Conservation (phyloP, 2,113 vertebrate species). For the Cariama cristata region DNA sequence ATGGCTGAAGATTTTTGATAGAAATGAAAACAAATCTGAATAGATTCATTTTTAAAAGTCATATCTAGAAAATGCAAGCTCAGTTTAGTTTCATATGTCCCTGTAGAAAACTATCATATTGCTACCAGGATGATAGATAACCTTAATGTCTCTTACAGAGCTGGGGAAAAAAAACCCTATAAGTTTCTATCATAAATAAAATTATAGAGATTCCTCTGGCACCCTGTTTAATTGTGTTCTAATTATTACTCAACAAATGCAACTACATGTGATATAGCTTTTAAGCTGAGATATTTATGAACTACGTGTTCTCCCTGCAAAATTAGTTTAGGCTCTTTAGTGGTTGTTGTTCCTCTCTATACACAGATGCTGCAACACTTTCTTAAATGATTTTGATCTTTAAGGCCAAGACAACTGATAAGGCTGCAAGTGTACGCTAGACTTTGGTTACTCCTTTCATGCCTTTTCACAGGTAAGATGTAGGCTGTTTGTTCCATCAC, state of each 20-base stretch:
- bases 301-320: background rate
- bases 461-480: background rate
- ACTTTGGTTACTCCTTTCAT: background rate
- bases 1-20: background rate
- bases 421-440: background rate
- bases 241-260: conserved; percentile 1
- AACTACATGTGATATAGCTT: background rate
- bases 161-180: background rate
- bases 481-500: background rate
- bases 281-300: conserved; percentile 10
- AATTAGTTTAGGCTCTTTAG: background rate
- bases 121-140: background rate
- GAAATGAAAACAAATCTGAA: background rate
- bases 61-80: background rate
- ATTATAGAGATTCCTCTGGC: conserved; percentile 2
- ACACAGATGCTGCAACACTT: background rate
- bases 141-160: conserved; percentile 1
- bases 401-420: background rate
- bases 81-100: background rate
- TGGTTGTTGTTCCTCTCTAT: background rate
- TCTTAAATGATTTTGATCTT: background rate
- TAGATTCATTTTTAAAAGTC: background rate
- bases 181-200: conserved; percentile 27
- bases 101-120: background rate
- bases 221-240: background rate